These are phyloP conservation scores for Harlomillsia oculata DNA, from an alignment of 1,140 invertebrate species.

Conservation along the genomic window DNA sequence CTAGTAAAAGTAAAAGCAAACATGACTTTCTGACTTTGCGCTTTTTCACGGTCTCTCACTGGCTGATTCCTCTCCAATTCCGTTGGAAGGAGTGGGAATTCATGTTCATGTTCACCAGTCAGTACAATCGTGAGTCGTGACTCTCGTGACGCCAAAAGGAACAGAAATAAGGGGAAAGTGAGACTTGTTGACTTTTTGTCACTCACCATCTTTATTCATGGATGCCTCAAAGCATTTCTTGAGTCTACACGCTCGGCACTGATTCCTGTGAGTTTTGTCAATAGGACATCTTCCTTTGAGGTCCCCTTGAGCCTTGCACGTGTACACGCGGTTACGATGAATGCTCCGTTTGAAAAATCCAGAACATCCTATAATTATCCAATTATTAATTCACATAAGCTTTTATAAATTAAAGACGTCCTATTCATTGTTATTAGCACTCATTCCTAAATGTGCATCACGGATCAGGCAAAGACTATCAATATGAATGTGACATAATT, in stretches of 20 bases:
- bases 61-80: neutral
- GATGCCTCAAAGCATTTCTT: constrained; percentile 93
- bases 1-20: too few relatives aligned
- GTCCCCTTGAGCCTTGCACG: constrained; percentile 88
- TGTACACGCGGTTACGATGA: constrained; percentile 88
- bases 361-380: constrained; percentile 64
- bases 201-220: constrained; percentile 98
- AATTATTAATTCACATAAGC: neutral
- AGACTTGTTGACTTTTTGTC: too few relatives aligned
- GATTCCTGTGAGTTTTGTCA: constrained; percentile 93
- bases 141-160: neutral
- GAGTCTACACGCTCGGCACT: constrained; percentile 89
- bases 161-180: neutral
- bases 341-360: constrained; percentile 96
- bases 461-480: too few relatives aligned
- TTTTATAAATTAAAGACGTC: neutral
- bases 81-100: too few relatives aligned
- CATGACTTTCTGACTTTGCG: too few relatives aligned
- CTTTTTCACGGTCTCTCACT: too few relatives aligned
- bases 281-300: constrained; percentile 87
- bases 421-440: neutral
- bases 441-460: too few relatives aligned
- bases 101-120: too few relatives aligned
- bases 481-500: neutral
- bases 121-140: neutral